These are phyloP conservation scores for Mythimna impura DNA, from an alignment of 2,888 invertebrate genomes.

Conservation along the genomic window DNA sequence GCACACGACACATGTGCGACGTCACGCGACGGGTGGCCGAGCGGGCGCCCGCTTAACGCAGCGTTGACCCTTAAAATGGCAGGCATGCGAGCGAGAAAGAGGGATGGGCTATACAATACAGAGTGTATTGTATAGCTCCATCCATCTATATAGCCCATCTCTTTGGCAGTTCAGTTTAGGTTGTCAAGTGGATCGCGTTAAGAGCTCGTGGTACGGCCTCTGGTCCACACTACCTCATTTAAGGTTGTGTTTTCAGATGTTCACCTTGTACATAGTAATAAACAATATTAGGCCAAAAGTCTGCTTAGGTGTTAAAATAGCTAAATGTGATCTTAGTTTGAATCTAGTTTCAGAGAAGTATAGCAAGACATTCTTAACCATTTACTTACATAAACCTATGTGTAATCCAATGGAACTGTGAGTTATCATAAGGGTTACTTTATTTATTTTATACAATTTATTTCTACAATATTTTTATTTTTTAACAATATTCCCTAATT, in stretches of 20 bases:
- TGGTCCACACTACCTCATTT: constrained; percentile 39
- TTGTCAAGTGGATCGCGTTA: too few species aligned
- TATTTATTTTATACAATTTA: constrained; percentile 28
- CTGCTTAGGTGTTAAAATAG: constrained; percentile 41
- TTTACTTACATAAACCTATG: neutral
- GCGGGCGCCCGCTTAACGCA: too few species aligned
- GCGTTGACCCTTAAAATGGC: too few species aligned
- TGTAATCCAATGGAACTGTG: constrained; percentile 22
- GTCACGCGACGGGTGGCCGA: too few species aligned
- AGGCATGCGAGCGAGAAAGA: too few species aligned
- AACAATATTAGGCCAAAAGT: constrained; percentile 14
- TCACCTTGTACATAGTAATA: constrained; percentile 19
- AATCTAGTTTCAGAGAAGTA: constrained; percentile 34
- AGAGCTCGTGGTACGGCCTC: neutral
- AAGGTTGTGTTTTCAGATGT: constrained; percentile 27
- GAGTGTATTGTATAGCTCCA: too few species aligned
- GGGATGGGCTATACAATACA: too few species aligned
- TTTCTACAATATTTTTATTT: too few species aligned
- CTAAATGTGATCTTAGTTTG: constrained; percentile 46
- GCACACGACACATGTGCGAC: too few species aligned
- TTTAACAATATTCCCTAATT: too few species aligned
- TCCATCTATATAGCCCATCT: too few species aligned
- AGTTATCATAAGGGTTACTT: constrained; percentile 14
- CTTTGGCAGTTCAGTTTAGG: too few species aligned
- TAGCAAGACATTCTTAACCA: neutral